phyloP scores from a whole-genome alignment of 2,113 vertebrate species.

The Pangasianodon hypophthalmus region DNA sequence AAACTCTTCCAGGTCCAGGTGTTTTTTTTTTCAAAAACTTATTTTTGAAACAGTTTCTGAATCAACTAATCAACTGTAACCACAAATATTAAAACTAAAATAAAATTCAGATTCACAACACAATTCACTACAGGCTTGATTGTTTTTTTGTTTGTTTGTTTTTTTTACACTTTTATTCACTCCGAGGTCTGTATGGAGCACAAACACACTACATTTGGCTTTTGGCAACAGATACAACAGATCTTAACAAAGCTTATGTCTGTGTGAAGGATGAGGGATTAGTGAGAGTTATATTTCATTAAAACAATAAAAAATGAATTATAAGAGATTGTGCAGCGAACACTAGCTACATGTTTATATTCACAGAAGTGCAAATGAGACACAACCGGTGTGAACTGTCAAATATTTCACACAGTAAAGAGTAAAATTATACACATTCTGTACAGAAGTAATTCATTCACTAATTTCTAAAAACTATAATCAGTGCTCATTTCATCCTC shows the following conservation, averaged over 20 bases:
- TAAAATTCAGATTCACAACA: neutral
- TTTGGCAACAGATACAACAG: neutral
- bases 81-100: neutral
- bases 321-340: neutral
- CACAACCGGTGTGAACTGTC: neutral
- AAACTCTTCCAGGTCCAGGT: no score
- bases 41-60: no score
- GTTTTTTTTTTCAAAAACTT: no score
- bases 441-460: neutral
- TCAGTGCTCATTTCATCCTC: neutral
- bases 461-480: neutral
- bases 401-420: neutral
- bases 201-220: neutral
- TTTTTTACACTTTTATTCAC: conserved; percentile 23
- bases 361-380: conserved; percentile 27
- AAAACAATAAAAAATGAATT: neutral
- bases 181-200: neutral
- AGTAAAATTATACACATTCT: conserved; percentile 4
- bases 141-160: neutral
- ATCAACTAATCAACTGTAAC: neutral
- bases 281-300: neutral
- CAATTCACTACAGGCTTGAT: neutral
- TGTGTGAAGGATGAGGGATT: neutral
- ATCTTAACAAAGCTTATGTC: neutral
- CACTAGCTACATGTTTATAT: conserved; percentile 13